Evolutionary conservation across 2,888 invertebrate genomes (phyloP), one percentile per base, ranked within the genome.

Genomic region (Ochlodes sylvanus): DNA sequence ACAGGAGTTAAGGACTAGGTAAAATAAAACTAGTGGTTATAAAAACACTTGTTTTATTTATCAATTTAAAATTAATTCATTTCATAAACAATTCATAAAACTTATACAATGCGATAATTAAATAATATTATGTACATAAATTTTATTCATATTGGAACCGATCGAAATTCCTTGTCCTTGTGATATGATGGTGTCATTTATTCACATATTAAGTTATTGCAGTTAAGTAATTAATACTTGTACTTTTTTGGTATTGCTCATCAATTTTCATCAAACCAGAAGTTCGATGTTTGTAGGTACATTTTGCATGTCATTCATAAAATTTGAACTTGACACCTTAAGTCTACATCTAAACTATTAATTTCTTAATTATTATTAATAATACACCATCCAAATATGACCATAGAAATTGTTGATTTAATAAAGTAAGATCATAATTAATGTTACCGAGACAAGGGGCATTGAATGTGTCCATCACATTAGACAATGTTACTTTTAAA

Each of bases 161-260:
- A 79, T 80, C 70, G 72, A 81, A 52, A 76, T 79, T 77, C 73
- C 77, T 77, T 78, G 77, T 75, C 77, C 74, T 54, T 72, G 79
- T 85, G 85, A 88, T 87, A 86, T 86, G 85, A 81, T 75, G 77
- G 76, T 79, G 79, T 76, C 72, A 75, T 77, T n/a, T 76, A 73
- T 75, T 75, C 69, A 73, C 66, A 70, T 61, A 63, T 70, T 73
- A 75, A 78, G 73, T 82, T 85, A 85, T 85, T 85, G 83, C 83
- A 78, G 75, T 72, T 79, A 76, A 79, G 78, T 81, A 78, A 77
- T 77, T 69, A 77, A 79, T 75, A 79, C 79, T 88, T 88, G 89
- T 89, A 88, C 85, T 87, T 74, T 84, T 73, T 78, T 80, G 84
- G 83, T 89, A 88, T 88, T 88, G 88, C 89, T 88, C 82, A 82